Evolutionary conservation across 1,140 invertebrate species (phyloP).

Genomic region (Ostrea denselamellosa): DNA sequence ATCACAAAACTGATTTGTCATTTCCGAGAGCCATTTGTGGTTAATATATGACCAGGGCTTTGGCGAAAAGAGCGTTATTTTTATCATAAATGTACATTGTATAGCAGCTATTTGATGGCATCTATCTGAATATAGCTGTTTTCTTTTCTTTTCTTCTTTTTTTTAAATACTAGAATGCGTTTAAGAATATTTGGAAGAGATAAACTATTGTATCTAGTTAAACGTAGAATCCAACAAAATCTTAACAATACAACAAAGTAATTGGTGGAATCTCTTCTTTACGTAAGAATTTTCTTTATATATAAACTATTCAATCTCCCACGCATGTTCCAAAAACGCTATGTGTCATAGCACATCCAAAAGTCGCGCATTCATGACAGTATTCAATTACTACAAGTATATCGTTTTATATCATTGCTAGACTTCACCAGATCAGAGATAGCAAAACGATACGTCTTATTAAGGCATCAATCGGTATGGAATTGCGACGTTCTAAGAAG

Average conservation of each 20-base stretch:
- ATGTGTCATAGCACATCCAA: not conserved
- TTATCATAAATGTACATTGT: not conserved
- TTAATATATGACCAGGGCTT: not conserved
- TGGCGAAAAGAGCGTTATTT: not conserved
- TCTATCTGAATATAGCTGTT: too few species aligned
- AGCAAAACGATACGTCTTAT: not conserved
- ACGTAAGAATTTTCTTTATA: not conserved
- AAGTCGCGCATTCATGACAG: not conserved
- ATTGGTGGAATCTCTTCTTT: too few species aligned
- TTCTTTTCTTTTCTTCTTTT: too few species aligned
- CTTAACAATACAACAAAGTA: too few species aligned
- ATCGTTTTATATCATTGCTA: not conserved
- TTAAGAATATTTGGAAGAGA: too few species aligned
- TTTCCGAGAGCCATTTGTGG: not conserved
- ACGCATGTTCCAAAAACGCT: not conserved
- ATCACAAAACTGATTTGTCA: slow-evolving; percentile 16
- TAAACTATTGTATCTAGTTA: too few species aligned
- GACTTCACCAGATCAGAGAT: not conserved
- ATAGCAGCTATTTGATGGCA: not conserved
- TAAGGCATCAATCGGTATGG: not conserved
- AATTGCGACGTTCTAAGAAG: not conserved
- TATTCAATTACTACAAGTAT: not conserved
- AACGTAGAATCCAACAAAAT: too few species aligned
- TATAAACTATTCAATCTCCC: not conserved
- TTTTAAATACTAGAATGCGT: too few species aligned